Base-by-base conservation (phyloP, 2,888 invertebrate genomes). In the Caenorhabditis virilis region DNA sequence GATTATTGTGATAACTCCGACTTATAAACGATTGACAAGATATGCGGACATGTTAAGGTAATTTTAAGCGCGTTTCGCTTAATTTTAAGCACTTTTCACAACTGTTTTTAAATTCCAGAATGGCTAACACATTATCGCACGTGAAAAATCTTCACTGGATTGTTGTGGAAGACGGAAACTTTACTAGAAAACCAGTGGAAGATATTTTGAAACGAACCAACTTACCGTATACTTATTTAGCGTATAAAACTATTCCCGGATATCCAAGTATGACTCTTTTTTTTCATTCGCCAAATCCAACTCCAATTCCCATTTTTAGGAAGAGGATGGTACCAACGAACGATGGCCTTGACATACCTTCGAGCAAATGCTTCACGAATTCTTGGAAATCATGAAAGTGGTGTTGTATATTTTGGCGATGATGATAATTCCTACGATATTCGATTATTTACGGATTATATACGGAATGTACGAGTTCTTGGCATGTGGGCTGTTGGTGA, bases 321-420 rank as follows among this genome's bases (percentile, higher is more conserved):
- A 49, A 54, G 74, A 38, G 78, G 78, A n/a, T 78, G 78, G 78
- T 75, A 67, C 39, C 78, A 78, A 35, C 49, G 78, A 23, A 74
- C 76, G 25, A 53, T 60, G 47, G 78, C 76, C 5, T 38, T 78
- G 25, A 59, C 62, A 30, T 69, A 63, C 35, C 38, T 78, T 16
- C 49, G 76, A 15, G 50, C 63, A 2, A 65, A 77, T 35, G 57
- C 48, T 4, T 41, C 55, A 15, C 36, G 52, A n/a, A 55, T 64
- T 23, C 48, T 64, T 9, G 59, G 55, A 13, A 54, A 57, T 35
- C 58, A 64, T 23, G 18, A 54, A 6, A 41, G 36, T 36, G 72
- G 69, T 11, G 72, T 72, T 36, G 58, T 72, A 7, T 72, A 72
- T 48, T 72, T 72, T 41, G 72, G 60, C 7, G 72, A 72, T 41